These are phyloP conservation scores for Brachirus orientalis DNA, from an alignment of 2,113 vertebrate species.

Conservation along the genomic window DNA sequence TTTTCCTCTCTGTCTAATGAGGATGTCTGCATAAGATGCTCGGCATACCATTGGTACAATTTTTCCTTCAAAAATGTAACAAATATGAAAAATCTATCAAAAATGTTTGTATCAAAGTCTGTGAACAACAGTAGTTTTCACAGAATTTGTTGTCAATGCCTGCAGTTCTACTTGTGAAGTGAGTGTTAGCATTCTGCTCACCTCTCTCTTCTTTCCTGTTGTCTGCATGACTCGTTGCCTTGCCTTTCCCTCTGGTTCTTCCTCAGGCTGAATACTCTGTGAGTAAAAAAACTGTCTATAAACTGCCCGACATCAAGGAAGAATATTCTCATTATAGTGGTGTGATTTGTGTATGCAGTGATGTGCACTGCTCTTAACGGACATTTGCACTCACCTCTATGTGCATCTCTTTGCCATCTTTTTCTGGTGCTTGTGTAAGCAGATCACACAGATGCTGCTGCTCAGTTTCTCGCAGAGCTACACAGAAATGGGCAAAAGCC, in stretches of 20 bases:
- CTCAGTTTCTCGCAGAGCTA: slow-evolving; percentile 87
- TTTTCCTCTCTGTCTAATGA: too few relatives aligned
- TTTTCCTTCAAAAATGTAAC: too few relatives aligned
- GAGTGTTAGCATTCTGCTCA: slow-evolving; percentile 5
- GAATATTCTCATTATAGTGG: neutral
- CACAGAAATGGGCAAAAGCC: slow-evolving; percentile 90
- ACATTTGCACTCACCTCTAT: slow-evolving; percentile 60
- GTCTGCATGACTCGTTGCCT: neutral
- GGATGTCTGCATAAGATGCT: too few relatives aligned
- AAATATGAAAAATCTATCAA: too few relatives aligned
- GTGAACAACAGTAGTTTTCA: neutral
- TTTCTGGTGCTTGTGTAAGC: slow-evolving; percentile 61
- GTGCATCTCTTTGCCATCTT: slow-evolving; percentile 38
- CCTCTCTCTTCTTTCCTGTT: slow-evolving; percentile 29
- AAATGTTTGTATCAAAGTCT: too few relatives aligned
- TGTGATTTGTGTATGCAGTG: too few relatives aligned
- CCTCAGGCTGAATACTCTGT: slow-evolving; percentile 44
- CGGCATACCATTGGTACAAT: too few relatives aligned
- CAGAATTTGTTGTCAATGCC: too few relatives aligned
- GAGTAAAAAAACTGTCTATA: slow-evolving; percentile 25
- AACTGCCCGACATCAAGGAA: neutral
- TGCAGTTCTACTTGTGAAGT: neutral
- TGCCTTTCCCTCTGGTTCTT: slow-evolving; percentile 39
- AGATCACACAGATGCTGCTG: slow-evolving; percentile 88
- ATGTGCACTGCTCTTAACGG: neutral